Evolutionary conservation across 2,797 vertebrate species (phyloP).

Genomic region (Channallabes apus): DNA sequence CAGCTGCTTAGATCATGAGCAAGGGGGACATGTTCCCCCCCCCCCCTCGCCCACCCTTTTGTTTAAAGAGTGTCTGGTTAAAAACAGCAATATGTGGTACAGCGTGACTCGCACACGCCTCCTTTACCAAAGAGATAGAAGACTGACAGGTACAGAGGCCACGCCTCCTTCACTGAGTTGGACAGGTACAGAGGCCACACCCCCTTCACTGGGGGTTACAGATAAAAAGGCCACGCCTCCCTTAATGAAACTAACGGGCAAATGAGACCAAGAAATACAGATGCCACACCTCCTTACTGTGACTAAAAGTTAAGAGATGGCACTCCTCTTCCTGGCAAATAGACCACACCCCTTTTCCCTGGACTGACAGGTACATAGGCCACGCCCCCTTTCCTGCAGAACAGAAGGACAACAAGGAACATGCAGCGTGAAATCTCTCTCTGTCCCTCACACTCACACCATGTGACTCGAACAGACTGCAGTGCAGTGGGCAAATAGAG

Average conservation of each 20-base stretch:
- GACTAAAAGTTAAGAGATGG: background rate
- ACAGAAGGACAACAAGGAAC: conserved; percentile 33
- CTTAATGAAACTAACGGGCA: background rate
- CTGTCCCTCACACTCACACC: background rate
- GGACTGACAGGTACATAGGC: background rate
- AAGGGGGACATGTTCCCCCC: background rate
- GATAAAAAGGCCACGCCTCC: background rate
- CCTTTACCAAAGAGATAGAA: background rate
- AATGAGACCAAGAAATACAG: background rate
- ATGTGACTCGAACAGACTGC: background rate
- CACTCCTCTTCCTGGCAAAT: background rate
- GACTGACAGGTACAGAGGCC: background rate
- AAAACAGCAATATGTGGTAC: background rate
- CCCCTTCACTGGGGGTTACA: background rate
- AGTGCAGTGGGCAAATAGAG: background rate
- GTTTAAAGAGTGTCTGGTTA: background rate
- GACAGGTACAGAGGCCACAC: background rate
- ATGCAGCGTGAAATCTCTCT: conserved; percentile 34
- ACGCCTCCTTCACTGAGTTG: background rate
- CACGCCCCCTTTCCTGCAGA: conserved; percentile 20
- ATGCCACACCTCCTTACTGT: background rate
- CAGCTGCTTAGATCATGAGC: background rate
- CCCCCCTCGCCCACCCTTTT: accelerated
- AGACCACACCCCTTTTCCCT: background rate
- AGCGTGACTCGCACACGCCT: background rate